Conservation (phyloP, 53 echinoderm and acorn worm species). For the Glandiceps talaboti region DNA sequence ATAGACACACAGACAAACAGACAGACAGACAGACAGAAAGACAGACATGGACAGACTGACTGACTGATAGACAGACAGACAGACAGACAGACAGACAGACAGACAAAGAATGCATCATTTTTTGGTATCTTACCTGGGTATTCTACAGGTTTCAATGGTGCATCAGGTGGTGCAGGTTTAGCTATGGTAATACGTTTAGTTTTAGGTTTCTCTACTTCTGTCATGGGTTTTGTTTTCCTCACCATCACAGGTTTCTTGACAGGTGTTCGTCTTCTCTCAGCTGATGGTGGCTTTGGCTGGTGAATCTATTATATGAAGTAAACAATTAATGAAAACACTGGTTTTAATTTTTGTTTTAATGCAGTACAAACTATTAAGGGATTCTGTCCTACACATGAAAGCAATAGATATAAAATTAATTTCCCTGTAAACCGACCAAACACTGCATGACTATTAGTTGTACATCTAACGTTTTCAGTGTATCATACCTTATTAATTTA, state of each 20-base stretch:
- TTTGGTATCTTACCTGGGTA: conserved; percentile 57
- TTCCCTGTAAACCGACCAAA: too few species aligned
- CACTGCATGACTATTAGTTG: too few species aligned
- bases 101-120: neutral
- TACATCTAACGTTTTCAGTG: too few species aligned
- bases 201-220: conserved; percentile 62
- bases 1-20: too few species aligned
- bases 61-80: too few species aligned
- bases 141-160: conserved; percentile 58
- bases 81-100: neutral
- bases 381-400: too few species aligned
- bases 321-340: too few species aligned
- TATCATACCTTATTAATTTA: too few species aligned
- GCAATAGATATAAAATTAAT: too few species aligned
- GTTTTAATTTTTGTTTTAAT: too few species aligned
- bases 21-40: neutral
- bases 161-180: conserved; percentile 83
- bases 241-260: conserved; percentile 57
- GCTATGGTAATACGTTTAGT: conserved; percentile 62
- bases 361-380: too few species aligned
- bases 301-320: conserved; percentile 38
- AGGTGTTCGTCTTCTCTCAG: conserved; percentile 15
- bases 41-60: neutral
- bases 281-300: conserved; percentile 60
- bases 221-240: conserved; percentile 75